Conservation (phyloP, 1,140 invertebrate genomes). For the Phthorimaea operculella region DNA sequence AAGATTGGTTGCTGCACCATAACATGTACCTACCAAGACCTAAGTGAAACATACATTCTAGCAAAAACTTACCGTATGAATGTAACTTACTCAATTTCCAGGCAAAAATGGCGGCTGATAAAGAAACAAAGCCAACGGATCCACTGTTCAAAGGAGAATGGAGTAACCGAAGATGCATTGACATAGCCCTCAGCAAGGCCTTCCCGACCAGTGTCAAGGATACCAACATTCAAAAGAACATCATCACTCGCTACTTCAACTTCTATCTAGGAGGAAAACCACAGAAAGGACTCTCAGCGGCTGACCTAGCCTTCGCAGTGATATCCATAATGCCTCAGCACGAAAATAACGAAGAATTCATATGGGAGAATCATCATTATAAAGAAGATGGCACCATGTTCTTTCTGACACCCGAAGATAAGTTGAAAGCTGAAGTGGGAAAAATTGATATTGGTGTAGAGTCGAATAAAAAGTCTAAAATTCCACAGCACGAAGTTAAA, state of each 20-base stretch:
- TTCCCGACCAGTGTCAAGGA: not conserved
- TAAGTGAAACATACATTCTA: too few species aligned
- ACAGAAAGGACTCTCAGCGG: not conserved
- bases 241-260: not conserved
- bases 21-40: too few species aligned
- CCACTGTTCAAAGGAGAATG: not conserved
- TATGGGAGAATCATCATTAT: not conserved
- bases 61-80: too few species aligned
- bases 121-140: too few species aligned
- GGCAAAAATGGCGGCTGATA: not conserved
- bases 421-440: not conserved
- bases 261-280: constrained; percentile 1
- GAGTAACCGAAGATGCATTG: not conserved
- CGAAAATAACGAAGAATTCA: not conserved
- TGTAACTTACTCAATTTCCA: not conserved
- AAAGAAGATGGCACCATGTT: not conserved
- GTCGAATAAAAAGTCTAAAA: too few species aligned
- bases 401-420: constrained; percentile 2
- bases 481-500: too few species aligned
- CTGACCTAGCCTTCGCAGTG: not conserved
- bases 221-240: not conserved
- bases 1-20: too few species aligned
- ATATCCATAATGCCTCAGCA: not conserved
- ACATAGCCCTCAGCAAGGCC: not conserved
- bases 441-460: not conserved